These are phyloP conservation scores for Nasalis larvatus DNA, from an alignment of 2,113 vertebrate species.

Conservation along the genomic window DNA sequence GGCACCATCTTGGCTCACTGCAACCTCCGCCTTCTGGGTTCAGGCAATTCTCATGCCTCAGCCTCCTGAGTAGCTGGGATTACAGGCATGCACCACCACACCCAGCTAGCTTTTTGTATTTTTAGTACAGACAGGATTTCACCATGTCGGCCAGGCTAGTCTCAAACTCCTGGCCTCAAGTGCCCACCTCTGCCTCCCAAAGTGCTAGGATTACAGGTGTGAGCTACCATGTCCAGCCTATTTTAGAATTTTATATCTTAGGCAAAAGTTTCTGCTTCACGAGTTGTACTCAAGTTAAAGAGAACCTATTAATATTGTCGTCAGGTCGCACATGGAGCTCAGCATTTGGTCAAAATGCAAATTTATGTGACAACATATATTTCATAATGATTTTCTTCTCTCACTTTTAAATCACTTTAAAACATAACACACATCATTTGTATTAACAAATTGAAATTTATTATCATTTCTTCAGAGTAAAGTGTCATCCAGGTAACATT, in stretches of 20 bases:
- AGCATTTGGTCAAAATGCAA: slow-evolving; percentile 42
- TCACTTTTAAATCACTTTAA: slow-evolving; percentile 57
- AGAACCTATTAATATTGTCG: slow-evolving; percentile 16
- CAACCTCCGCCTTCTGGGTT: no score
- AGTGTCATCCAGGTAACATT: slow-evolving; percentile 3
- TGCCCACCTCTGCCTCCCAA: no score
- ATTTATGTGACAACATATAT: slow-evolving; percentile 43
- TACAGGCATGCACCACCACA: no score
- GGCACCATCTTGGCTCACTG: no score
- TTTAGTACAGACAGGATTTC: no score
- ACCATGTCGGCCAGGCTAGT: no score
- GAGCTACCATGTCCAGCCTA: no score
- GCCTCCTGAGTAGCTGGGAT: no score
- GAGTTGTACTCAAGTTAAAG: background rate
- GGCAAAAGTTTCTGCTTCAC: background rate
- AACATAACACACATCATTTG: slow-evolving; percentile 45
- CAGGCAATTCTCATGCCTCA: no score
- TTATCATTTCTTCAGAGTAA: slow-evolving; percentile 39
- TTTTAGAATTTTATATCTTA: background rate
- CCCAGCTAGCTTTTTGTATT: no score
- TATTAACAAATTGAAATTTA: slow-evolving; percentile 60
- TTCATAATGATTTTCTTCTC: slow-evolving; percentile 57
- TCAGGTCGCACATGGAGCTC: background rate
- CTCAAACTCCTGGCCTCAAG: no score
- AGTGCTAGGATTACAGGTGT: no score